These are phyloP conservation scores for Aphaenogaster floridana DNA, from an alignment of 1,140 invertebrate genomes.

Conservation along the genomic window DNA sequence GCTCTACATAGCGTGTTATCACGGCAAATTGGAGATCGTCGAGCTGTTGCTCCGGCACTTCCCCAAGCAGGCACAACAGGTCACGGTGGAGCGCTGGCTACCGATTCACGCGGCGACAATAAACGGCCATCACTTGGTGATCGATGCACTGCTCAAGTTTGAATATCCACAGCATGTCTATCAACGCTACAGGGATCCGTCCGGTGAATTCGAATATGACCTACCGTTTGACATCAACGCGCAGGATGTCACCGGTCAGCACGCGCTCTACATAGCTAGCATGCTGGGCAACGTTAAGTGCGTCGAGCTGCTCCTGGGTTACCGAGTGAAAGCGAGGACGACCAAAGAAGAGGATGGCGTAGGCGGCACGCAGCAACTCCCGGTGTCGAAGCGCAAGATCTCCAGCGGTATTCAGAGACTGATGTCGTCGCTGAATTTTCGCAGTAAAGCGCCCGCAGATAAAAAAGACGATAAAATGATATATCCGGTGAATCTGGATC, in stretches of 20 bases:
- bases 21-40: conserved; percentile 94
- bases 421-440: conserved; percentile 93
- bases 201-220: conserved; percentile 93
- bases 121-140: conserved; percentile 93
- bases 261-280: conserved; percentile 95
- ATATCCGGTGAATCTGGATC: conserved; percentile 91
- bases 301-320: conserved; percentile 93
- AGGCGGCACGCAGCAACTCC: conserved; percentile 78
- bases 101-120: conserved; percentile 97
- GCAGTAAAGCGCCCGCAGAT: conserved; percentile 83
- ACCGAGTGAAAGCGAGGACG: conserved; percentile 90
- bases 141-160: conserved; percentile 93
- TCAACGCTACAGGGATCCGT: conserved; percentile 89
- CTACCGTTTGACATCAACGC: conserved; percentile 96
- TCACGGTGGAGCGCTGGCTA: conserved; percentile 96
- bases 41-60: conserved; percentile 92
- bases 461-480: conserved; percentile 88
- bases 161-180: conserved; percentile 92
- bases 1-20: conserved; percentile 96
- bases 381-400: conserved; percentile 91
- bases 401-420: conserved; percentile 95
- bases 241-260: conserved; percentile 96
- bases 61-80: conserved; percentile 90
- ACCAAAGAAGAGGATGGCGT: conserved; percentile 85
- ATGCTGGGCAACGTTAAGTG: conserved; percentile 94